A percentile compares a stretch with the other conserved stretches of the same genome.
Evolutionary conservation across 2,888 invertebrate genomes (phyloP).

Genomic region (Polydrusus tereticollis): DNA sequence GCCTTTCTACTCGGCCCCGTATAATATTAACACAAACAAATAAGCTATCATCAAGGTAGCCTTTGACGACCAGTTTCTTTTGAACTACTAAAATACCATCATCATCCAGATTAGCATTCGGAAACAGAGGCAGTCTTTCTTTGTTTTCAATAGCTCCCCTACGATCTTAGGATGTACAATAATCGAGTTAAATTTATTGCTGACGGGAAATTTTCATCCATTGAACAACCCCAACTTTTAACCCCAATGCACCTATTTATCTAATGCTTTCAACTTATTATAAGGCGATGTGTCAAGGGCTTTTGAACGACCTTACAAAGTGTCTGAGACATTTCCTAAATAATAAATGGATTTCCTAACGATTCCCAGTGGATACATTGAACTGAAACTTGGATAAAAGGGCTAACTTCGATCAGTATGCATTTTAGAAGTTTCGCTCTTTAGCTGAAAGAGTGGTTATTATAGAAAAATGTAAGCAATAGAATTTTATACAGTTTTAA

Average conservation of each 20-base stretch:
- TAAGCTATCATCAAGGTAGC: no score
- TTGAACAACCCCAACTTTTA: conserved; percentile 6
- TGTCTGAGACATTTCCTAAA: conserved; percentile 44
- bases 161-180: background rate
- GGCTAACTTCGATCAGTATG: conserved; percentile 16
- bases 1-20: no score
- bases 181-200: background rate
- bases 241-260: conserved; percentile 37
- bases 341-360: conserved; percentile 49
- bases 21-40: no score
- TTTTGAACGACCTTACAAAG: conserved; percentile 30
- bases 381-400: conserved; percentile 36
- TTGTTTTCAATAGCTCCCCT: background rate
- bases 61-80: no score
- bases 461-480: no score
- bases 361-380: conserved; percentile 46
- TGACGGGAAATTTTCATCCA: background rate
- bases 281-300: conserved; percentile 47
- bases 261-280: conserved; percentile 46
- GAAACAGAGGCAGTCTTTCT: background rate
- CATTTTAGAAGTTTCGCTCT: background rate
- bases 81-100: no score
- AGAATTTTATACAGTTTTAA: no score
- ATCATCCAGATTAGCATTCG: background rate
- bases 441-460: background rate